Conservation (phyloP, 2,113 vertebrate genomes). For the Ctenomys sociabilis region DNA sequence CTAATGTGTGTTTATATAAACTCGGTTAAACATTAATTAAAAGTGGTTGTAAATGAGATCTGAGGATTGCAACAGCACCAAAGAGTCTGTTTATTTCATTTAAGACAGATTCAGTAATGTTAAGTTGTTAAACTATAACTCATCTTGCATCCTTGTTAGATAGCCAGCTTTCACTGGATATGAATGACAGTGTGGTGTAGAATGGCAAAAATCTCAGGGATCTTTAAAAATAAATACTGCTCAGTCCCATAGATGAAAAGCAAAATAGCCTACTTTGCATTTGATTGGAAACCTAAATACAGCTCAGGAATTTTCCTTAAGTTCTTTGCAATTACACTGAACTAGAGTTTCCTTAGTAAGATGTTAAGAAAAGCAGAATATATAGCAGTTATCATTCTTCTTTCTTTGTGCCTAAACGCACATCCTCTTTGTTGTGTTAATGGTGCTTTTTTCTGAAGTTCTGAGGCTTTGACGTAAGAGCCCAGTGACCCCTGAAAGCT, state of each 20-base stretch:
- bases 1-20: background rate
- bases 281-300: slow-evolving; percentile 5
- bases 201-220: background rate
- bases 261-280: slow-evolving; percentile 1
- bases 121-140: slow-evolving; percentile 18
- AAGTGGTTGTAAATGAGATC: slow-evolving; percentile 55
- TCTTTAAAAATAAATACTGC: background rate
- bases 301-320: slow-evolving; percentile 32
- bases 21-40: slow-evolving; percentile 59
- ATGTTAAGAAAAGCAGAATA: background rate
- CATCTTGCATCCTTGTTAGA: background rate
- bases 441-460: background rate
- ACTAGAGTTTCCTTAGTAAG: background rate
- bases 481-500: background rate
- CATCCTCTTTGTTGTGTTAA: background rate
- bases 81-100: slow-evolving; percentile 6
- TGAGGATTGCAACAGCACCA: background rate
- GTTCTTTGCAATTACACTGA: background rate
- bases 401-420: background rate
- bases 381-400: background rate
- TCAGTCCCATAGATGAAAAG: background rate
- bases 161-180: background rate
- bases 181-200: background rate
- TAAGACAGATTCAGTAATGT: background rate
- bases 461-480: background rate